These are phyloP conservation scores for Tangara arthus DNA, from an alignment of 2,797 vertebrate species.

Conservation along the genomic window DNA sequence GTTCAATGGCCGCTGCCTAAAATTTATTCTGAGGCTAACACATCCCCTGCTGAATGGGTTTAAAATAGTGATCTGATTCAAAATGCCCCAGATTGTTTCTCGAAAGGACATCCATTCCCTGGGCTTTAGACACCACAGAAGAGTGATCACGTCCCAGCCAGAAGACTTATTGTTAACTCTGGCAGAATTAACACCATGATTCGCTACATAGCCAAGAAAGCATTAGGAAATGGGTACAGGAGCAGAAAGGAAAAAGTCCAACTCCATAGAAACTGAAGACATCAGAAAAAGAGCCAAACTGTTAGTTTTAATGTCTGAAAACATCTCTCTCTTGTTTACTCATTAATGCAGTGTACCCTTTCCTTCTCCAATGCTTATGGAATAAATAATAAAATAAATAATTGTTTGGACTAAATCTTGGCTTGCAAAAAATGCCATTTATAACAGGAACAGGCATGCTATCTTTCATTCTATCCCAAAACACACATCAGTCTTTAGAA, in stretches of 20 bases:
- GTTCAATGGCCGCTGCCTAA: slow-evolving; percentile 4
- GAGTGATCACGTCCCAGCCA: not conserved
- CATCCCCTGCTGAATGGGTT: not conserved
- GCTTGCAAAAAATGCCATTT: not conserved
- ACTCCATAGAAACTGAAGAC: not conserved
- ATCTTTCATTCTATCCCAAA: not conserved
- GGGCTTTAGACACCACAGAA: not conserved
- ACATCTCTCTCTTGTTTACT: not conserved
- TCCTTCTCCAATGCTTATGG: not conserved
- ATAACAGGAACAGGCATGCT: not conserved
- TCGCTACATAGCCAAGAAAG: not conserved
- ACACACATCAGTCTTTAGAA: not conserved
- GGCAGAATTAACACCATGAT: not conserved
- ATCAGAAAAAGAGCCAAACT: not conserved
- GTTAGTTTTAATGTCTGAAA: not conserved
- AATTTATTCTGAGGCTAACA: slow-evolving; percentile 12
- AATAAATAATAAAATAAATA: not conserved
- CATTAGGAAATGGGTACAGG: not conserved
- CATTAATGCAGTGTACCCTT: not conserved
- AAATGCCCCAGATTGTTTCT: not conserved
- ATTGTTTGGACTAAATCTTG: slow-evolving; percentile 1
- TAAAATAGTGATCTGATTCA: not conserved
- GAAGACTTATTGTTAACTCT: not conserved
- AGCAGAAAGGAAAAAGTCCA: not conserved
- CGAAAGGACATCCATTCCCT: not conserved